A percentile compares a stretch with the other conserved stretches of the same genome.
Evolutionary conservation across 1,140 invertebrate species (phyloP).

Genomic region (Chelonus insularis): DNA sequence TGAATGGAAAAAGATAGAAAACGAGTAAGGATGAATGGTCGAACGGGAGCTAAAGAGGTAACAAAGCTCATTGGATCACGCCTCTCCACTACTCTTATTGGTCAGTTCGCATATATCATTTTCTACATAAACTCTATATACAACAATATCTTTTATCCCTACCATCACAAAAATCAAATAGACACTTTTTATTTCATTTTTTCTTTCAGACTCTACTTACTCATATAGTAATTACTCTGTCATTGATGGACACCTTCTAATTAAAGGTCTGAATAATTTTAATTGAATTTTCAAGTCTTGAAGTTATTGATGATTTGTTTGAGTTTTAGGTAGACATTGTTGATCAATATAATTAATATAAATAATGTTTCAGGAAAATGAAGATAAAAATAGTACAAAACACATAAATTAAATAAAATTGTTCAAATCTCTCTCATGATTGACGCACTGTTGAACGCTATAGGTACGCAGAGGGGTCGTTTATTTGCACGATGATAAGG

Average conservation of each 20-base stretch:
- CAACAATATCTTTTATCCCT: no score
- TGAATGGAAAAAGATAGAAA: neutral
- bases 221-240: no score
- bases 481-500: constrained; percentile 46
- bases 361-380: neutral
- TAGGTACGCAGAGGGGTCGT: constrained; percentile 34
- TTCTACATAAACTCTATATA: neutral
- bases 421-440: constrained; percentile 38
- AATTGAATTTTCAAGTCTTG: no score
- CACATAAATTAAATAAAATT: constrained; percentile 26
- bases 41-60: constrained; percentile 8
- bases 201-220: no score
- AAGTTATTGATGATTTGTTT: no score
- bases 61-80: constrained; percentile 26
- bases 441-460: constrained; percentile 34
- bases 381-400: constrained; percentile 11
- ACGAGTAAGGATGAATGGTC: constrained; percentile 15
- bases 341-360: no score
- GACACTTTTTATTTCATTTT: constrained; percentile 16
- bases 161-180: no score
- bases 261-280: no score
- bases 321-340: no score
- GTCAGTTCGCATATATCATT: constrained; percentile 21
- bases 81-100: constrained; percentile 34
- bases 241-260: no score